phyloP scores from a whole-genome alignment of 2,797 vertebrate species.

The Sebastes variabilis region DNA sequence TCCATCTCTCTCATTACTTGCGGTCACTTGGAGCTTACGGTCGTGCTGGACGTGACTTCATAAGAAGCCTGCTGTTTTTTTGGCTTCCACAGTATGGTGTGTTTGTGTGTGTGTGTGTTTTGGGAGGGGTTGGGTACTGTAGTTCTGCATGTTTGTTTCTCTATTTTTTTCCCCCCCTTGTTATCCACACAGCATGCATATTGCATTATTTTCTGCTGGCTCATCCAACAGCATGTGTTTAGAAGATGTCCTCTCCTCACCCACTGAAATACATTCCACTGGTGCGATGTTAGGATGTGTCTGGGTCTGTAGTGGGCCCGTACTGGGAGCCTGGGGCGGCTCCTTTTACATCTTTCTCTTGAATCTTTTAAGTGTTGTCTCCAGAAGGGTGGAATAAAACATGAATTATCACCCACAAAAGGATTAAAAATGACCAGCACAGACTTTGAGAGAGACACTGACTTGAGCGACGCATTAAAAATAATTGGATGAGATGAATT shows the following conservation, averaged over 20 bases:
- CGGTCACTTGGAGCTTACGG: conserved; percentile 72
- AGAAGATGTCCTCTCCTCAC: conserved; percentile 47
- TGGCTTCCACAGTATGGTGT: conserved; percentile 46
- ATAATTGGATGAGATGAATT: conserved; percentile 65
- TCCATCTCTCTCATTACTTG: conserved; percentile 74
- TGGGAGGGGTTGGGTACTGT: not conserved
- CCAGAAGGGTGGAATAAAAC: conserved; percentile 63
- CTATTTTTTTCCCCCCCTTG: not conserved
- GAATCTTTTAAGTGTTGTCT: conserved; percentile 65
- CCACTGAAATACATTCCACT: conserved; percentile 50
- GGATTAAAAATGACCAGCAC: conserved; percentile 19
- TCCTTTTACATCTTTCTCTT: conserved; percentile 50
- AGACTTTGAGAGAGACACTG: conserved; percentile 29
- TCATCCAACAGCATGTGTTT: conserved; percentile 57
- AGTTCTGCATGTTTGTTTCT: conserved; percentile 35
- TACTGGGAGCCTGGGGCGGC: conserved; percentile 35
- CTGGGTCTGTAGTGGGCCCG: conserved; percentile 27
- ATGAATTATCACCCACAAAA: conserved; percentile 53
- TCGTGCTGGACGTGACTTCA: conserved; percentile 63
- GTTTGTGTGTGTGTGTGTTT: not conserved
- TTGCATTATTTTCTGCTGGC: conserved; percentile 46
- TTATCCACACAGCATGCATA: conserved; percentile 63
- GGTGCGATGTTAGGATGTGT: conserved; percentile 49
- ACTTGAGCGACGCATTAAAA: conserved; percentile 56
- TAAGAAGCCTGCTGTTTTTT: conserved; percentile 57